Evolutionary conservation across 2,888 invertebrate species (phyloP).

Genomic region (Rambutsinella grinnellia): DNA sequence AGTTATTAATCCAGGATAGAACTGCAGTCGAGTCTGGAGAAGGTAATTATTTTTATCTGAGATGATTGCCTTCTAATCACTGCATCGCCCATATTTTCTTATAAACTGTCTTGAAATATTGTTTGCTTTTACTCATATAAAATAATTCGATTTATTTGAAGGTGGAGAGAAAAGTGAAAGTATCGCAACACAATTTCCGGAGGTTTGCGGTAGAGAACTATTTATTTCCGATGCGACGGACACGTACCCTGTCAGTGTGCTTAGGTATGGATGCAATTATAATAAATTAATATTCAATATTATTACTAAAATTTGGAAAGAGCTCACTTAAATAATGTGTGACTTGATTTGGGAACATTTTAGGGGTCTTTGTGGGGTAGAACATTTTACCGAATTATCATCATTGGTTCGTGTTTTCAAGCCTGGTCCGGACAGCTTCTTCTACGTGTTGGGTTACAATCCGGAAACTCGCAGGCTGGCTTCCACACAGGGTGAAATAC

Average conservation of each 20-base stretch:
- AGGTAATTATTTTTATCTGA: constrained; percentile 30
- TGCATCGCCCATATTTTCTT: not conserved
- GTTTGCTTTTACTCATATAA: constrained; percentile 1
- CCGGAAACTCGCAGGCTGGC: constrained; percentile 71
- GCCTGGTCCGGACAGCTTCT: constrained; percentile 72
- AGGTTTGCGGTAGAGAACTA: constrained; percentile 69
- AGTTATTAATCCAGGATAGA: constrained; percentile 68
- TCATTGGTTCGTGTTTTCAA: constrained; percentile 70
- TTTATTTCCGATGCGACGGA: constrained; percentile 73
- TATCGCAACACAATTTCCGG: constrained; percentile 63
- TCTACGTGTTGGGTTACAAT: constrained; percentile 73
- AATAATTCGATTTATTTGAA: not conserved
- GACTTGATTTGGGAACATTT: constrained; percentile 2
- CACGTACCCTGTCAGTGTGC: constrained; percentile 71
- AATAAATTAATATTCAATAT: constrained; percentile 10
- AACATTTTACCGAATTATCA: constrained; percentile 72
- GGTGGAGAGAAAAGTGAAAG: constrained; percentile 57
- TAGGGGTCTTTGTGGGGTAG: constrained; percentile 73
- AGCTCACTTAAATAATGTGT: not conserved
- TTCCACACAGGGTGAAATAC: constrained; percentile 73
- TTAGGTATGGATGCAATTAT: constrained; percentile 69
- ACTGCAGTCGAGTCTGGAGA: constrained; percentile 60
- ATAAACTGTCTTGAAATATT: not conserved
- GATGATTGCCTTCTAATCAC: not conserved
- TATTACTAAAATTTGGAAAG: not conserved